Conservation (phyloP, 2,797 vertebrate species). For the Cynopterus sphinx region DNA sequence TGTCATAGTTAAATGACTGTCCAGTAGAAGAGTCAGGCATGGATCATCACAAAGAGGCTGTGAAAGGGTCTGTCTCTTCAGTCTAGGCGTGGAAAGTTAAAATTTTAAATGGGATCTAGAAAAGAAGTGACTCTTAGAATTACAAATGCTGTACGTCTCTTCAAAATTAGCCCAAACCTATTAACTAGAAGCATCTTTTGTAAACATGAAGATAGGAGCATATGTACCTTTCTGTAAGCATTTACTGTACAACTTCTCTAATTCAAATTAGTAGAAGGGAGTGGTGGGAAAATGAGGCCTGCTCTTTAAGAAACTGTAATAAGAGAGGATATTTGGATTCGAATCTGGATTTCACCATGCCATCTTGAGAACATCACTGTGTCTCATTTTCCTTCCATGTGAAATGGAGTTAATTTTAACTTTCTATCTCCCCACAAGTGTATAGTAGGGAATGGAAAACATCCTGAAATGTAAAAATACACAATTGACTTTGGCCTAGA, state of each 20-base stretch:
- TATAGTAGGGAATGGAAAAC: neutral
- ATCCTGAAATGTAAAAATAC: conserved; percentile 54
- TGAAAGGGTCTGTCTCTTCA: neutral
- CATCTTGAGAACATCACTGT: neutral
- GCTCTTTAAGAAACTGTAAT: neutral
- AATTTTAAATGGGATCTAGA: neutral
- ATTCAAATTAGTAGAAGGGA: neutral
- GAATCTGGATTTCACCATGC: neutral
- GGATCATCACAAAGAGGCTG: neutral
- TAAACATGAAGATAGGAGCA: neutral
- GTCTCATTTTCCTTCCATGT: neutral
- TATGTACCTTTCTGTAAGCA: neutral
- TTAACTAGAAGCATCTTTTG: neutral
- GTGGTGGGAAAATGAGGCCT: neutral
- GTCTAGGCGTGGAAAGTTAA: neutral
- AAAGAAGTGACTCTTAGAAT: neutral
- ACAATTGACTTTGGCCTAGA: conserved; percentile 15
- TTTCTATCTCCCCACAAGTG: neutral
- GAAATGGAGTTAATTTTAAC: conserved; percentile 24
- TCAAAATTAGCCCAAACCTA: conserved; percentile 3
- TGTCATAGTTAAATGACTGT: neutral
- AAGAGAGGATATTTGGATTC: neutral
- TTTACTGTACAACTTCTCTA: neutral
- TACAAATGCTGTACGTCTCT: neutral
- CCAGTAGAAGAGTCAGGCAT: neutral